Evolutionary conservation across 2,888 invertebrate species (phyloP).

Genomic region (Meghimatium bilineatum): DNA sequence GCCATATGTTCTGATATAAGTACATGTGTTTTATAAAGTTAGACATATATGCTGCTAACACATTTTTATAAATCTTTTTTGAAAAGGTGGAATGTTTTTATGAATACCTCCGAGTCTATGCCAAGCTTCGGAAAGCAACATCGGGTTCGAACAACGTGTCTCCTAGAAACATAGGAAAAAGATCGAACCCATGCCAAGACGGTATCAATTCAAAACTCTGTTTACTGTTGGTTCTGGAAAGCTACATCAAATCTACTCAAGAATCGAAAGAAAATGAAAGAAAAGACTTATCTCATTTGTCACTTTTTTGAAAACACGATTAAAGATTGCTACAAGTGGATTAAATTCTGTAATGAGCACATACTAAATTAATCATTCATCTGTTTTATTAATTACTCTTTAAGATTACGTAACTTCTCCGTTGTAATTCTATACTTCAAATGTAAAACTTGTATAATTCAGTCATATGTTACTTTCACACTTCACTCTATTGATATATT

Average conservation of each 20-base stretch:
- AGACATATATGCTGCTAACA: not conserved
- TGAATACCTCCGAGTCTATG: conserved; percentile 56
- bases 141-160: conserved; percentile 49
- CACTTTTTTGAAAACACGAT: no score
- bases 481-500: no score
- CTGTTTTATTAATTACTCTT: no score
- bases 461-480: no score
- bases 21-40: no score
- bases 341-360: no score
- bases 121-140: conserved; percentile 55
- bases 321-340: no score
- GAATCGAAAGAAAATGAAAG: not conserved
- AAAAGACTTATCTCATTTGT: not conserved
- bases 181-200: not conserved
- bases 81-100: conserved; percentile 52
- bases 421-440: no score
- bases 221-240: not conserved
- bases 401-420: no score
- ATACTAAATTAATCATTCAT: no score
- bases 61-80: not conserved
- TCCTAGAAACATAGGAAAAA: conserved; percentile 54
- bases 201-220: not conserved
- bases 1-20: no score
- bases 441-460: no score
- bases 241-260: not conserved